Evolutionary conservation across 1,140 invertebrate species (phyloP).

Genomic region (Contarinia nasturtii): DNA sequence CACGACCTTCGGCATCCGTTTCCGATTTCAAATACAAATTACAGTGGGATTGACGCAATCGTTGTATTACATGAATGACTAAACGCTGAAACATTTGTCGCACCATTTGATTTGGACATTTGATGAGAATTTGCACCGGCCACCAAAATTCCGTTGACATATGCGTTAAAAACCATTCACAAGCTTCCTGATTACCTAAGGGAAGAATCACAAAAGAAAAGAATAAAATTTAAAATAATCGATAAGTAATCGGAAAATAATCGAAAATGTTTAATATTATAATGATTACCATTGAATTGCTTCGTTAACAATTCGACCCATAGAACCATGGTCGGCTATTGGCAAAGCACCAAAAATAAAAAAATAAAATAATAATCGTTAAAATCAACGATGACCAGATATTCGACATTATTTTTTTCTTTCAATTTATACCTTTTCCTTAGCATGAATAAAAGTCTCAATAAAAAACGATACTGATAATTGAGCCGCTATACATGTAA

Average conservation of each 20-base stretch:
- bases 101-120: conserved; percentile 91
- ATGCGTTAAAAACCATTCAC: conserved; percentile 80
- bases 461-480: conserved; percentile 86
- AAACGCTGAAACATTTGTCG: conserved; percentile 85
- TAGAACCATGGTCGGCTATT: conserved; percentile 80
- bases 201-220: no score
- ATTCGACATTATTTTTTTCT: no score
- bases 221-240: no score
- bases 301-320: conserved; percentile 91
- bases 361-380: no score
- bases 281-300: conserved; percentile 82
- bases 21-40: conserved; percentile 51
- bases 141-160: conserved; percentile 88
- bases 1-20: conserved; percentile 40
- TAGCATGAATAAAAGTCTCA: conserved; percentile 90
- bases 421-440: conserved; percentile 56
- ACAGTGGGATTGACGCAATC: conserved; percentile 55
- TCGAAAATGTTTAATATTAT: no score
- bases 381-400: no score
- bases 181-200: conserved; percentile 72
- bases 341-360: conserved; percentile 8
- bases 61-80: conserved; percentile 83
- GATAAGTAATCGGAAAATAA: no score
- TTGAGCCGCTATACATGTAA: conserved; percentile 69
- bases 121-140: conserved; percentile 85